A percentile compares a stretch with the other conserved stretches of the same genome.
phyloP scores from a whole-genome alignment of 2,113 vertebrate species.

The Tragelaphus imberbis region DNA sequence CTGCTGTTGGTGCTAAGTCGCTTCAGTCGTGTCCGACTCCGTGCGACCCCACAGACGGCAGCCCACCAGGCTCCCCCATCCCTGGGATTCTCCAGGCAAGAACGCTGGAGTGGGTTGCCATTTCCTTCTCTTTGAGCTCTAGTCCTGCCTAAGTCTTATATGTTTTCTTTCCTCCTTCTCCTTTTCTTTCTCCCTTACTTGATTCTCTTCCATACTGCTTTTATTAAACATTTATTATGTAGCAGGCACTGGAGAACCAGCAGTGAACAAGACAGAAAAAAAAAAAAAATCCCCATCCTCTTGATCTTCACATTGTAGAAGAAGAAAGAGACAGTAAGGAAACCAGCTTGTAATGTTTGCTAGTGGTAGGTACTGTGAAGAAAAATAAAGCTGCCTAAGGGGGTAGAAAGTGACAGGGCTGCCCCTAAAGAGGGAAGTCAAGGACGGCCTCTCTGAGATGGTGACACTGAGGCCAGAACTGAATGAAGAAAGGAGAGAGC shows the following conservation, averaged over 20 bases:
- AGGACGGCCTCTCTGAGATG: background rate
- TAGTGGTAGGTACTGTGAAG: background rate
- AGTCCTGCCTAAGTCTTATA: background rate
- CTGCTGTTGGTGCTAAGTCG: too few species aligned
- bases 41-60: too few species aligned
- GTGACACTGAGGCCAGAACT: background rate
- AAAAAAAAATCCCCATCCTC: background rate
- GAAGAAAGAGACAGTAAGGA: background rate
- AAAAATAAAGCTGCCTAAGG: background rate
- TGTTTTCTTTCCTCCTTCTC: background rate
- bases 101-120: too few species aligned
- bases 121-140: background rate
- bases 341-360: background rate
- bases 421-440: background rate
- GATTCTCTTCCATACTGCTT: background rate
- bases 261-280: background rate
- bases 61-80: too few species aligned
- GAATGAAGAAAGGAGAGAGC: background rate
- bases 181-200: background rate
- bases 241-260: background rate
- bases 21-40: too few species aligned
- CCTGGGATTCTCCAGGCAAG: too few species aligned
- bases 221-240: background rate
- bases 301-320: background rate
- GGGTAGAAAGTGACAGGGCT: background rate